Evolutionary conservation across 2,888 invertebrate genomes (phyloP), one percentile per base, ranked within the genome.

Genomic region (Matsumyia berberina): DNA sequence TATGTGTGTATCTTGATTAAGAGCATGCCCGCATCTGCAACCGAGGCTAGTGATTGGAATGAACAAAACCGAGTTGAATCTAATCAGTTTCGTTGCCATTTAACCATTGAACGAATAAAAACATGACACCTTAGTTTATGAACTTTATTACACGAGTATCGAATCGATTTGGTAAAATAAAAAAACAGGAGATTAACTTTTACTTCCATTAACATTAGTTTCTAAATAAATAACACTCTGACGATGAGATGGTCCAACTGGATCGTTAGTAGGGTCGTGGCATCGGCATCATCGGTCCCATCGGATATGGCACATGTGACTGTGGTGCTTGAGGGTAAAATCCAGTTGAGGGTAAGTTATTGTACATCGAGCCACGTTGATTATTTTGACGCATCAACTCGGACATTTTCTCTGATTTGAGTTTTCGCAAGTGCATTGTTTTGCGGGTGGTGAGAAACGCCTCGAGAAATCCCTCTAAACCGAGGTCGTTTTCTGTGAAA

Each of bases 391-490:
- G 91, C 53, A 96, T 92, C 9, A 97, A 91, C 89, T 97, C 96
- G 57, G 94, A 93, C 95, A 99, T 95, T 93, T 99, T 98, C 87
- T 99, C 99, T 0, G 97, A 95, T 92, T 99, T 99, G 9, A 98
- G 95, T 90, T 97, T 95, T 60, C 98, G 93, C 86, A 95, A 90
- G 90, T 97, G 97, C 93, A 96, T 96, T 39, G 94, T 89, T 88
- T 95, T 95, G 53, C 99, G 94, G 82, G 94, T 93, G 0, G 94
- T 93, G 74, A 96, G 93, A 91, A 98, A 99, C 76, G 96, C 94
- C 80, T 96, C 96, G 4, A 98, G 92, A 90, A 98, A 99, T 80
- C 95, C 94, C 17, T 98, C 99, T 6, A 96, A 93, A 67, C 95
- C 94, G 1, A 93, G 91, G 89, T 94, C 94, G 39, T 87, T 91